Evolutionary conservation across 2,797 vertebrate genomes (phyloP).

Genomic region (Pangasius mekongensis): DNA sequence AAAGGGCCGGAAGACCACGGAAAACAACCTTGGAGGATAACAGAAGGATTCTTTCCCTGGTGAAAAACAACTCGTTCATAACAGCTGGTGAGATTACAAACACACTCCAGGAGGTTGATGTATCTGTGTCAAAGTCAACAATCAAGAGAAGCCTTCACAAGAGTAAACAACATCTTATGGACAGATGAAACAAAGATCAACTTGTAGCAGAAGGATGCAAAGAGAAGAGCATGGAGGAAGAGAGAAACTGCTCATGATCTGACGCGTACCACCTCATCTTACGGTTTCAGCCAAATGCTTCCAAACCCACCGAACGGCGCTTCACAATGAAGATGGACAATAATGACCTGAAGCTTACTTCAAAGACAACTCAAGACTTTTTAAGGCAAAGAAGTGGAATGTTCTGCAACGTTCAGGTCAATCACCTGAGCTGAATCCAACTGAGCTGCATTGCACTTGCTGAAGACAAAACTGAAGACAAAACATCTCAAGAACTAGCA

Average conservation of each 20-base stretch:
- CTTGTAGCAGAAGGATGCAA: neutral
- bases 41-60: neutral
- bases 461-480: neutral
- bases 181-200: neutral
- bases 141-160: neutral
- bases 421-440: neutral
- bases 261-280: neutral
- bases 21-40: neutral
- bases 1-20: neutral
- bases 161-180: neutral
- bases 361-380: neutral
- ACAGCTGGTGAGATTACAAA: too few species aligned
- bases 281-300: too few species aligned
- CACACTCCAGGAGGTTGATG: too few species aligned
- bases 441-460: neutral
- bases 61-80: neutral
- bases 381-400: neutral
- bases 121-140: neutral
- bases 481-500: neutral
- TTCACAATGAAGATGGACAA: constrained; percentile 30
- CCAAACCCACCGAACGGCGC: neutral
- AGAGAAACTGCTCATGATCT: neutral
- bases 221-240: neutral
- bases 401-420: neutral
- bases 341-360: neutral